phyloP scores from a whole-genome alignment of 2,113 vertebrate genomes.

The Gymnorhina tibicen region DNA sequence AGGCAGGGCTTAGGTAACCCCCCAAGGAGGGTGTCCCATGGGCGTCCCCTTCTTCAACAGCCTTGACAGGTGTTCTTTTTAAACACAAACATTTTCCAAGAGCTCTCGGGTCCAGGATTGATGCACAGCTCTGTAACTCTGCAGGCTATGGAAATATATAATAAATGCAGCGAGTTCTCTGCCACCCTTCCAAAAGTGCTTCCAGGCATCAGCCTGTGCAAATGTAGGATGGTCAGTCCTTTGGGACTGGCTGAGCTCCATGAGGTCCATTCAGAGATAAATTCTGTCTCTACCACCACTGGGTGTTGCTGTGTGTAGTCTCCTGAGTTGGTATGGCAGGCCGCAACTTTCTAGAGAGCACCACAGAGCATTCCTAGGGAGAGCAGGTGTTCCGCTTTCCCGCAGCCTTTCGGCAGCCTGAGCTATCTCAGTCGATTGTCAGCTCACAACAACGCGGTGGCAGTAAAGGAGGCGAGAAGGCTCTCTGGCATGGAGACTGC shows the following conservation, averaged over 20 bases:
- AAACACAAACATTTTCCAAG: background rate
- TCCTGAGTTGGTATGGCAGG: too few relatives aligned
- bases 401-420: too few relatives aligned
- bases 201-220: background rate
- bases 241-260: background rate
- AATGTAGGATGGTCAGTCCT: rapidly evolving
- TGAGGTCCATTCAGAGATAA: background rate
- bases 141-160: background rate
- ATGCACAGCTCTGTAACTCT: background rate
- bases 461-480: too few relatives aligned
- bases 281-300: background rate
- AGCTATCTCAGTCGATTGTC: too few relatives aligned
- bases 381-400: too few relatives aligned
- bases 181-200: background rate
- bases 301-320: too few relatives aligned
- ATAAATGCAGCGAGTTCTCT: background rate
- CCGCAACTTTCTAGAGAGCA: too few relatives aligned
- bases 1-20: background rate
- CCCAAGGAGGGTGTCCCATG: background rate
- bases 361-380: too few relatives aligned
- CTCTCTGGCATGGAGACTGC: too few relatives aligned
- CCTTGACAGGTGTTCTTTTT: background rate
- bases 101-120: background rate
- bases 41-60: background rate
- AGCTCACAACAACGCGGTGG: too few relatives aligned